Evolutionary conservation across 2,113 vertebrate species (phyloP), one percentile per base, ranked within the genome.

Genomic region (Sterrhoptilus dennistouni): DNA sequence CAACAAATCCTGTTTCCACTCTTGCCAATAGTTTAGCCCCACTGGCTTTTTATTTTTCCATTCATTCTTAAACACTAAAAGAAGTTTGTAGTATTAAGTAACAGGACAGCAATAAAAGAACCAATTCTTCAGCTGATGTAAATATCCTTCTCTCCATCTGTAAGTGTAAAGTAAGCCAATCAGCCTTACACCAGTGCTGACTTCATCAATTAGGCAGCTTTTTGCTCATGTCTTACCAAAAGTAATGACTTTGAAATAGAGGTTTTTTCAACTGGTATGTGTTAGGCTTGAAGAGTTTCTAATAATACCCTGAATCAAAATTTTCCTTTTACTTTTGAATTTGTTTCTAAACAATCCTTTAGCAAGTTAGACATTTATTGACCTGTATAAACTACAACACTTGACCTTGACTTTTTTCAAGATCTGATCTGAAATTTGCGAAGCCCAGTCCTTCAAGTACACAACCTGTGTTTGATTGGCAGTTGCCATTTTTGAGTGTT

Each of bases 381-480:
- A 52, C 38, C 40, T 27, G 6, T 33, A n/a, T 57, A 56, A 83
- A 50, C 22, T 35, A 47, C 29, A 72, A 27, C 12, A 65, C 6
- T 70, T 44, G 36, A 77, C 20, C n/a, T 47, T 38, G 12, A 38
- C 33, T 20, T 60, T 66, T 93, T 82, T 70, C 2, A 5, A 83
- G 9, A 5, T 71, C 61, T 45, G 11, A 56, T 77, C 22, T 63
- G 33, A 87, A 82, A 35, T 68, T 35, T 64, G 8, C 68, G 64
- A 88, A 82, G 5, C 14, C 9, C 18, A 38, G 22, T 57, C 15
- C 28, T 75, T 78, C 50, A 61, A 78, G 11, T 40, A 74, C 7
- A 38, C 0, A 0, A 29, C 52, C 13, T 52, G 5, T 47, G 36
- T 79, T 88, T 85, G 38, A 31, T 11, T 56, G 20, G 22, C 6